phyloP scores from a whole-genome alignment of 2,888 invertebrate genomes.

The Lasius platythorax region DNA sequence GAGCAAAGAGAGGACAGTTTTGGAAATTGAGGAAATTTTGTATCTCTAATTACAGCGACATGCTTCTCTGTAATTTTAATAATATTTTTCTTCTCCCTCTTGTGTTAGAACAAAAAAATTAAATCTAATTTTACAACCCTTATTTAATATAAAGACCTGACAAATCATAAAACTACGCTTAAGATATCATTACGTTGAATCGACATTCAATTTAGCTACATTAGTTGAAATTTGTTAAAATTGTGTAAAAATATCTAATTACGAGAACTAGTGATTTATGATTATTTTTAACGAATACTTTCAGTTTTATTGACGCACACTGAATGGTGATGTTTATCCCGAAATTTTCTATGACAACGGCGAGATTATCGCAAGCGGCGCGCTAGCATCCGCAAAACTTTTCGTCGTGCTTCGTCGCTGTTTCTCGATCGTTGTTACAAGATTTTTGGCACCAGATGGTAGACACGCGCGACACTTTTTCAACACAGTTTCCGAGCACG shows the following conservation, averaged over 20 bases:
- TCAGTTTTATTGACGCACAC: background rate
- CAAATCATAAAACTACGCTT: background rate
- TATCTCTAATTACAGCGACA: background rate
- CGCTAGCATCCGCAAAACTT: background rate
- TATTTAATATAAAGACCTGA: background rate
- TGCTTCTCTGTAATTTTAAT: background rate
- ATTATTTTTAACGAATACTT: background rate
- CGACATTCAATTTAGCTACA: background rate
- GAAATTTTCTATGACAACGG: background rate
- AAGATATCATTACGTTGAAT: background rate
- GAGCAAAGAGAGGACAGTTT: background rate
- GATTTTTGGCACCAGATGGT: constrained; percentile 47
- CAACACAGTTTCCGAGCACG: constrained; percentile 3
- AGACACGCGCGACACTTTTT: constrained; percentile 22
- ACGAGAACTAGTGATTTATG: background rate
- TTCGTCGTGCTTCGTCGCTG: background rate
- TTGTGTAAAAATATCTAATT: background rate
- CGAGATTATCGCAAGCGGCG: background rate
- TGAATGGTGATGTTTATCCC: background rate
- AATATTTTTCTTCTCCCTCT: background rate
- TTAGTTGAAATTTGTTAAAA: constrained; percentile 10
- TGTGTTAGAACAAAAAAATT: background rate
- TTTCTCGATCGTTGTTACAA: constrained; percentile 29
- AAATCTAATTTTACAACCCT: background rate
- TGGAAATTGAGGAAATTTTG: background rate